Base-by-base conservation (phyloP, 2,113 vertebrate species). In the Caranx melampygus region DNA sequence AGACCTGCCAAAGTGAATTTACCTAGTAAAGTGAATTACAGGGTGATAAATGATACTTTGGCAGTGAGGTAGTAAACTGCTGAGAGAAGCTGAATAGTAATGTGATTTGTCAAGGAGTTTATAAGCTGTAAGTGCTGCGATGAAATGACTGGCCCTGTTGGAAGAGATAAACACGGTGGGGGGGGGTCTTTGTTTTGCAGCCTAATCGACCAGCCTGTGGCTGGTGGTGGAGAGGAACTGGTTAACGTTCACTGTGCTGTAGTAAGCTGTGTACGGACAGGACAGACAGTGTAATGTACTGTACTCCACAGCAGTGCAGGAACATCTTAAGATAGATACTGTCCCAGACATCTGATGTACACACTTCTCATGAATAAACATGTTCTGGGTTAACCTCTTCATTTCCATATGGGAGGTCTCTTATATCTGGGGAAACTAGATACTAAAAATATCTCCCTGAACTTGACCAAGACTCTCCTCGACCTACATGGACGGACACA, bases 71-170 rank as follows among this genome's bases (percentile, higher is more conserved):
- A 79, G 86, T 76, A 90, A 92, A 94, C 92, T 94, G 93, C 94
- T 94, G 93, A 94, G 91, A 88, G 93, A 93, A 91, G 94, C 93
- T 91, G 92, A 94, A 94, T 87, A 75, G 86, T 95, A 95, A 95
- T 94, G 85, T 73, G 73, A 95, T 95, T 95, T 93, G 87, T 85
- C 85, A 89, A 91, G 83, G 89, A 93, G 92, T 95, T 94, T 94
- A 92, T 92, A 93, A 91, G 86, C 91, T 84, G 81, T 94, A 93
- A 95, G 94, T 94, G 95, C 94, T 92, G 89, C 84, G 92, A 95
- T 95, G 94, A 95, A 95, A 91, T 92, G 94, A 90, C 87, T 57
- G 80, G 86, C 82, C 88, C 85, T 89, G 66, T 78, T 80, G 79
- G 78, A 91, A 66, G 85, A 93, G 89, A 93, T 93, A 94, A 94